phyloP scores from a whole-genome alignment of 2,797 vertebrate genomes.

The Pogonophryne albipinna region DNA sequence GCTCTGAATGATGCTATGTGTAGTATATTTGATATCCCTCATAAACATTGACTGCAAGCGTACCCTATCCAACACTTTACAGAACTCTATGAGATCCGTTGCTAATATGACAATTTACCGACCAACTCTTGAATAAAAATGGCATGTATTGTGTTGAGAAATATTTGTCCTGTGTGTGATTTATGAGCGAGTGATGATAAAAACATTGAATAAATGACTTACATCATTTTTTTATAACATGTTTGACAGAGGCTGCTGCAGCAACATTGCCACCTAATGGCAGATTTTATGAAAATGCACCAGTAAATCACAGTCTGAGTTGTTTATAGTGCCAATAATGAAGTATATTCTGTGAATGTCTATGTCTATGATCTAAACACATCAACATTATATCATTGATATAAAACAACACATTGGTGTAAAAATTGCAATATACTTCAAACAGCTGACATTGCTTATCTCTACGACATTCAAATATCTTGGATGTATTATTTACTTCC shows the following conservation, averaged over 20 bases:
- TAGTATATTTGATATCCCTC: slow-evolving; percentile 82
- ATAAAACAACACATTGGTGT: neutral
- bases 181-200: neutral
- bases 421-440: neutral
- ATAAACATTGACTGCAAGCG: slow-evolving; percentile 77
- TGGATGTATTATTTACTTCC: slow-evolving; percentile 52
- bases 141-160: slow-evolving; percentile 75
- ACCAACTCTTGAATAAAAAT: slow-evolving; percentile 85
- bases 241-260: neutral
- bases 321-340: neutral
- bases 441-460: neutral
- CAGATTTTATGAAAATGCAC: neutral
- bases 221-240: neutral
- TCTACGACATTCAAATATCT: slow-evolving; percentile 6
- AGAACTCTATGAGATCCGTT: slow-evolving; percentile 73
- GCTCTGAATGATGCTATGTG: slow-evolving; percentile 82
- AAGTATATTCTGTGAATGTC: neutral
- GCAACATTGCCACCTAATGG: slow-evolving; percentile 34
- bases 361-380: too few species aligned
- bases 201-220: neutral
- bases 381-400: neutral
- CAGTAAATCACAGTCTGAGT: neutral
- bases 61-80: slow-evolving; percentile 76
- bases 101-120: slow-evolving; percentile 72
- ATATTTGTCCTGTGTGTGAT: slow-evolving; percentile 30